Conservation (phyloP, 2,113 vertebrate genomes). For the Zosterops lateralis region DNA sequence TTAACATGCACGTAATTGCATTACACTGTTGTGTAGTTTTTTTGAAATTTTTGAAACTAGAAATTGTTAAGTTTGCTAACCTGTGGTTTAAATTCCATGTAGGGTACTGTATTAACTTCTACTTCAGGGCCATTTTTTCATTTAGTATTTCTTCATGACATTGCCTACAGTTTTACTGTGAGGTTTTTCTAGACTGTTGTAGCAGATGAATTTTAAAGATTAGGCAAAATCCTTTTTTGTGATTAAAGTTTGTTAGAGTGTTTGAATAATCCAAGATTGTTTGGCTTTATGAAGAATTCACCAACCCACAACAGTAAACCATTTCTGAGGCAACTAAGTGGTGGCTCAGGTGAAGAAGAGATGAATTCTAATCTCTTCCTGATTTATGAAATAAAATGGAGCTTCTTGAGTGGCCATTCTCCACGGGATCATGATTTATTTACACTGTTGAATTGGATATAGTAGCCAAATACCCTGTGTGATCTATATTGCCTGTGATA, state of each 20-base stretch:
- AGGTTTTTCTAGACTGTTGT: neutral
- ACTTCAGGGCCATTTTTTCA: neutral
- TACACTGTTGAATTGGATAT: neutral
- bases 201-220: neutral
- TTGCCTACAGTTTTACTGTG: neutral
- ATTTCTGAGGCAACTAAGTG: neutral
- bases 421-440: neutral
- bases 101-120: neutral
- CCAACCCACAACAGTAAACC: neutral
- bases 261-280: neutral
- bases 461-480: neutral
- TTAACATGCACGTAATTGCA: neutral
- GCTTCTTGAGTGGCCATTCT: neutral
- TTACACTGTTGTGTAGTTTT: neutral
- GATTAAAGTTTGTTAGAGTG: neutral
- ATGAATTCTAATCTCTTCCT: neutral
- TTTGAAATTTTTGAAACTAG: neutral
- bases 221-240: neutral
- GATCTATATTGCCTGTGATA: neutral
- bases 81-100: neutral
- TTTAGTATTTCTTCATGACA: neutral
- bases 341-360: neutral
- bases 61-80: neutral
- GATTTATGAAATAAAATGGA: neutral
- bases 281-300: neutral